Evolutionary conservation across 2,888 invertebrate species (phyloP).

Genomic region (Volucella zonaria): DNA sequence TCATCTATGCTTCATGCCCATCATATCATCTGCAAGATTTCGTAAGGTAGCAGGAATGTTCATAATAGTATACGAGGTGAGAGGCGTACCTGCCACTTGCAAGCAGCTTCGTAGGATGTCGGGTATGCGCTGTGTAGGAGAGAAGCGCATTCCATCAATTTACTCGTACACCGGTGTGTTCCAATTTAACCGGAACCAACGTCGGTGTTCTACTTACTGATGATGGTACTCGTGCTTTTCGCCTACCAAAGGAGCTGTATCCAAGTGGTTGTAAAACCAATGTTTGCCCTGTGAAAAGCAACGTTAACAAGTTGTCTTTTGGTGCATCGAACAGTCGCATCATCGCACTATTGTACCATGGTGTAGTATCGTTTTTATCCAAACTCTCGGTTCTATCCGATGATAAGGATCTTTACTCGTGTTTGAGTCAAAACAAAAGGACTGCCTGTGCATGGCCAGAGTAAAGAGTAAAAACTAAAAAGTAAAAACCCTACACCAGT

Average conservation of each 20-base stretch:
- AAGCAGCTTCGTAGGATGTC: constrained; percentile 48
- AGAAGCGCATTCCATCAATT: constrained; percentile 29
- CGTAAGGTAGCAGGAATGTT: constrained; percentile 65
- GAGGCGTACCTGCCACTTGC: constrained; percentile 34
- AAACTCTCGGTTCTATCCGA: constrained; percentile 29
- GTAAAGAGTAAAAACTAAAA: constrained; percentile 20
- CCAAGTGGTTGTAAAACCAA: constrained; percentile 55
- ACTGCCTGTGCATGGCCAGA: constrained; percentile 32
- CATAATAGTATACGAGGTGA: constrained; percentile 27
- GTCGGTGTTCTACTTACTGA: constrained; percentile 26
- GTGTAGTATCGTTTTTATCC: constrained; percentile 53
- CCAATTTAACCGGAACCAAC: constrained; percentile 41
- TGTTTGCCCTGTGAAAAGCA: constrained; percentile 62
- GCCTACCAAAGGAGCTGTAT: constrained; percentile 50
- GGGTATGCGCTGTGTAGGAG: constrained; percentile 44
- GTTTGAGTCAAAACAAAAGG: constrained; percentile 67
- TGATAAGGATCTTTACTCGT: constrained; percentile 70
- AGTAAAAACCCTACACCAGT: constrained; percentile 49
- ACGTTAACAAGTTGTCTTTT: constrained; percentile 70
- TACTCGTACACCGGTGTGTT: constrained; percentile 7
- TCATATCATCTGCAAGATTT: constrained; percentile 61
- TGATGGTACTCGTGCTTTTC: constrained; percentile 29
- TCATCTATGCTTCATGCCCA: constrained; percentile 51
- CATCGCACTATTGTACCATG: constrained; percentile 1
- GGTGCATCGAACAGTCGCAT: constrained; percentile 28